phyloP scores from a whole-genome alignment of 2,888 invertebrate genomes.

The Chalcosyrphus nemorum region DNA sequence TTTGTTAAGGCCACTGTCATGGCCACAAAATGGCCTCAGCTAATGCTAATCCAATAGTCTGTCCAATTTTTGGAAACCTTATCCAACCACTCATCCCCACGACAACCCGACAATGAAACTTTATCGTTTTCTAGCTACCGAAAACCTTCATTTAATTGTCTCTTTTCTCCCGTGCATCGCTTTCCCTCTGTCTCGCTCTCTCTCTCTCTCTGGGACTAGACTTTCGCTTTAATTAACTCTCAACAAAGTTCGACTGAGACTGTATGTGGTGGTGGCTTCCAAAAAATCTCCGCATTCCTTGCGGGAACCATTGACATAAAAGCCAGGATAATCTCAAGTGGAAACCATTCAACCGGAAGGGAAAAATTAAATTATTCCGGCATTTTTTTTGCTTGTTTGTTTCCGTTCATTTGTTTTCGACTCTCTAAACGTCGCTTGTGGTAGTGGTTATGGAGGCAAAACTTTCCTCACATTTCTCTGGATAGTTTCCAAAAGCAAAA shows the following conservation, averaged over 20 bases:
- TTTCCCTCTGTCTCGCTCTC: background rate
- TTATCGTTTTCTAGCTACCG: constrained; percentile 42
- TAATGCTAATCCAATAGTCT: constrained; percentile 46
- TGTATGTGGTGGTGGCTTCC: constrained; percentile 11
- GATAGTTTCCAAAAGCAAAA: constrained; percentile 21
- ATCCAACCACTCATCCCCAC: background rate
- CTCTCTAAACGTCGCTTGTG: background rate
- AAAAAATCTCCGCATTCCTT: constrained; percentile 50
- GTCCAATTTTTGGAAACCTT: constrained; percentile 14
- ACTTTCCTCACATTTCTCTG: constrained; percentile 22
- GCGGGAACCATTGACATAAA: constrained; percentile 49
- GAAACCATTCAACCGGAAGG: constrained; percentile 60
- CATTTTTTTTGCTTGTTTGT: constrained; percentile 13
- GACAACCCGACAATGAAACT: constrained; percentile 24
- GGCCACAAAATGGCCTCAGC: constrained; percentile 26
- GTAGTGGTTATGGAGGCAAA: background rate
- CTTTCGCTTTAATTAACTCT: constrained; percentile 62
- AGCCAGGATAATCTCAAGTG: constrained; percentile 52
- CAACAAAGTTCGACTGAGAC: constrained; percentile 33
- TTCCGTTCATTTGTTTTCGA: constrained; percentile 30
- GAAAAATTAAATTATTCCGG: constrained; percentile 53
- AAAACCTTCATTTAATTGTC: constrained; percentile 54
- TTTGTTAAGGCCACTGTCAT: constrained; percentile 10
- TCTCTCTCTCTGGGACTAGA: constrained; percentile 8
- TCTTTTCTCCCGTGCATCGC: background rate